Percentiles rank a stretch among this genome's conserved stretches.
phyloP scores from a whole-genome alignment of 2,113 vertebrate genomes.

The Lampris incognitus region DNA sequence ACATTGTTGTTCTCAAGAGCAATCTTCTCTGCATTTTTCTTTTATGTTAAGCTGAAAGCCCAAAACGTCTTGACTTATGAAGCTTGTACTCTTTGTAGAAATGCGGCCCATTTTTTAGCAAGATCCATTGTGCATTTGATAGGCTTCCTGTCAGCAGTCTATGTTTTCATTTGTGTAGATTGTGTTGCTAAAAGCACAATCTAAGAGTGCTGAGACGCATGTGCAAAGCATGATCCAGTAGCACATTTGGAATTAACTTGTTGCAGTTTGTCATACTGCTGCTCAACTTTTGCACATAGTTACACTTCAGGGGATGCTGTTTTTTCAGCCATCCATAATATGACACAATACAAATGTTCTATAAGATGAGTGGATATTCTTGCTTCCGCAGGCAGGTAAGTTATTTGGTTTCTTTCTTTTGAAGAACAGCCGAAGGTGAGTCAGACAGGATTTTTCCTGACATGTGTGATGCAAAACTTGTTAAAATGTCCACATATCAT shows the following conservation, averaged over 20 bases:
- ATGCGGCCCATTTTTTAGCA: constrained; percentile 37
- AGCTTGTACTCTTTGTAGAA: constrained; percentile 24
- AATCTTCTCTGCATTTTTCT: constrained; percentile 20
- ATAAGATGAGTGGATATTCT: not conserved
- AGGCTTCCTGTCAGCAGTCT: constrained; percentile 38
- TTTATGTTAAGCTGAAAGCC: constrained; percentile 24
- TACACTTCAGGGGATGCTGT: not conserved
- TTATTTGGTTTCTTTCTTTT: constrained; percentile 6
- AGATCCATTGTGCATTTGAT: constrained; percentile 32
- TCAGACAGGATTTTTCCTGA: constrained; percentile 19
- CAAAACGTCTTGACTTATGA: constrained; percentile 13
- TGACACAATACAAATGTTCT: not conserved
- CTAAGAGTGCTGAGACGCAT: constrained; percentile 68
- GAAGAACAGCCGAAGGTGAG: constrained; percentile 25
- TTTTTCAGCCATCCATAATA: not conserved
- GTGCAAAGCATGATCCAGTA: constrained; percentile 69
- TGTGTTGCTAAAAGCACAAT: constrained; percentile 48
- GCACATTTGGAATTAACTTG: constrained; percentile 27
- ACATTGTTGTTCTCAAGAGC: constrained; percentile 23
- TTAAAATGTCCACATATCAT: not conserved
- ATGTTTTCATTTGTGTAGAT: constrained; percentile 57
- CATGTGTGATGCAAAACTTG: not conserved
- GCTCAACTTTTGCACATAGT: not conserved
- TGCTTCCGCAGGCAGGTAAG: constrained; percentile 8
- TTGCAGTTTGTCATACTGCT: not conserved